Percentiles rank a stretch among this genome's conserved stretches.
Conservation (phyloP, 2,888 invertebrate species). For the Eupeodes luniger region DNA sequence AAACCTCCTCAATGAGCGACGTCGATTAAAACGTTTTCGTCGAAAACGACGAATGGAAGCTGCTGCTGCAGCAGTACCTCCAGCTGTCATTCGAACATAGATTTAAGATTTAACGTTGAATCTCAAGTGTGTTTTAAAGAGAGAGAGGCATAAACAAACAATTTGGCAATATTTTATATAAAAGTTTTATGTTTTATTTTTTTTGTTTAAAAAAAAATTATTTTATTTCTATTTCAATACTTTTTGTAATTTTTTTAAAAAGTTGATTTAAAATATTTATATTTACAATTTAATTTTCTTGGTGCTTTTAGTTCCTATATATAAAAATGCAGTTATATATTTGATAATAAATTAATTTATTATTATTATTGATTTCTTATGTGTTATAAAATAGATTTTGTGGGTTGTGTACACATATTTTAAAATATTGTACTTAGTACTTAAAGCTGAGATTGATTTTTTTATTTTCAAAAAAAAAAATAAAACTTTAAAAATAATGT, state of each 20-base stretch:
- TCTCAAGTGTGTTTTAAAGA: constrained; percentile 52
- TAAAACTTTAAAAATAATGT: constrained; percentile 2
- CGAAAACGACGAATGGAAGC: constrained; percentile 76
- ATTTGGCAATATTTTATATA: constrained; percentile 69
- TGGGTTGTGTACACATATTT: constrained; percentile 56
- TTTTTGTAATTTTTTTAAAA: constrained; percentile 24
- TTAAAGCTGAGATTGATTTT: constrained; percentile 35
- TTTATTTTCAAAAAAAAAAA: background rate
- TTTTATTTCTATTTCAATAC: constrained; percentile 16
- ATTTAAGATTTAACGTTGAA: constrained; percentile 11
- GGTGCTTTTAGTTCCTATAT: constrained; percentile 76
- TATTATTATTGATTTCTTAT: constrained; percentile 22
- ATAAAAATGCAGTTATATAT: constrained; percentile 24
- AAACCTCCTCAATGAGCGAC: constrained; percentile 81
- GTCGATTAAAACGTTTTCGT: constrained; percentile 82
- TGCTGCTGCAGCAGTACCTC: constrained; percentile 60
- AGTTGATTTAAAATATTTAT: constrained; percentile 34
- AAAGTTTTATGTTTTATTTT: constrained; percentile 1
- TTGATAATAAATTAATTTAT: constrained; percentile 28
- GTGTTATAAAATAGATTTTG: constrained; percentile 19
- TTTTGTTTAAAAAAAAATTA: background rate
- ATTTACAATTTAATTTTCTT: constrained; percentile 50
- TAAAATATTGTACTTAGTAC: constrained; percentile 58
- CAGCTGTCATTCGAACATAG: constrained; percentile 69
- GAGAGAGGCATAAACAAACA: constrained; percentile 41